Evolutionary conservation across 2,797 vertebrate genomes (phyloP).

Genomic region (Pantherophis vulpinus): DNA sequence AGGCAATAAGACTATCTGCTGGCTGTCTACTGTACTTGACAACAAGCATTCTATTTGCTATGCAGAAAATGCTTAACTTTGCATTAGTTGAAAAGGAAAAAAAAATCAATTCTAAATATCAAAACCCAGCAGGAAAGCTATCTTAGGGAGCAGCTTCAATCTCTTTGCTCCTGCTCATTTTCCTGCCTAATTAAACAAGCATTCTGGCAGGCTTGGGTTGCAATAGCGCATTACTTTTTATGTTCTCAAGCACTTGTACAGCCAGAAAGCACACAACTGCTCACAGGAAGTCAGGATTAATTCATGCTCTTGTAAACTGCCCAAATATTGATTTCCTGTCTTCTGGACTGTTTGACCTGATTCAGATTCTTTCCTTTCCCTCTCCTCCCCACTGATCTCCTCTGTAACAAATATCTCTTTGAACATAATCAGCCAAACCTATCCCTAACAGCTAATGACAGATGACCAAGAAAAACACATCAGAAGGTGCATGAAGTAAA

Average conservation of each 20-base stretch:
- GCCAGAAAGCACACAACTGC: neutral
- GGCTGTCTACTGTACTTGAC: neutral
- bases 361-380: neutral
- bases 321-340: conserved; percentile 12
- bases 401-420: conserved; percentile 40
- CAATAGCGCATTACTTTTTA: neutral
- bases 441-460: conserved; percentile 38
- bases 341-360: neutral
- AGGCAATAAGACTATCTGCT: neutral
- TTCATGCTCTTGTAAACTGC: neutral
- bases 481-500: conserved; percentile 31
- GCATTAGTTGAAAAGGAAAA: conserved; percentile 3
- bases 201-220: conserved; percentile 20
- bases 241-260: neutral
- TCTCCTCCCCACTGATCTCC: neutral
- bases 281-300: conserved; percentile 20
- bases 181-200: conserved; percentile 33
- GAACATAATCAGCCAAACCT: conserved; percentile 22
- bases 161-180: conserved; percentile 15
- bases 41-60: neutral
- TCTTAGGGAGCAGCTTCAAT: conserved; percentile 3
- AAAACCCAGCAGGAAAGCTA: neutral
- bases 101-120: neutral
- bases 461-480: conserved; percentile 22
- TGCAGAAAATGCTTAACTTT: conserved; percentile 1